A percentile compares a stretch with the other conserved stretches of the same genome.
Evolutionary conservation across 2,797 vertebrate genomes (phyloP).

Genomic region (Labroides dimidiatus): DNA sequence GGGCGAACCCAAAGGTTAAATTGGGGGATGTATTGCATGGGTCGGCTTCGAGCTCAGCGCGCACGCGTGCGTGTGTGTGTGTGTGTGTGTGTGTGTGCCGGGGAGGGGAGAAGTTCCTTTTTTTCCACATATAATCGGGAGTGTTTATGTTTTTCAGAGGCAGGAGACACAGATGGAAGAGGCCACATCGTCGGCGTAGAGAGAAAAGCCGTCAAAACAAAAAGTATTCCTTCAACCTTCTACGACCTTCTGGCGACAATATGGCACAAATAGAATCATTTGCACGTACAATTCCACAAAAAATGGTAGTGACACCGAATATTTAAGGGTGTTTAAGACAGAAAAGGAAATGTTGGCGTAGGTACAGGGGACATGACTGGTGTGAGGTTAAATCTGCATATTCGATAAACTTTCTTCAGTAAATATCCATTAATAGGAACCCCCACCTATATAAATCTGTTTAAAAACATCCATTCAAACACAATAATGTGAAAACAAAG

Average conservation of each 20-base stretch:
- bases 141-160: slow-evolving; percentile 15
- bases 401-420: slow-evolving; percentile 84
- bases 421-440: slow-evolving; percentile 72
- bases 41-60: slow-evolving; percentile 60
- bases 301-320: slow-evolving; percentile 34
- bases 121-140: slow-evolving; percentile 1
- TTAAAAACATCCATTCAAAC: slow-evolving; percentile 89
- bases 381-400: slow-evolving; percentile 75
- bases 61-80: slow-evolving; percentile 29
- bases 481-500: slow-evolving; percentile 84
- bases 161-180: slow-evolving; percentile 5
- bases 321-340: slow-evolving; percentile 28
- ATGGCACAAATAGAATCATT: slow-evolving; percentile 17
- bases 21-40: slow-evolving; percentile 61
- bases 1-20: slow-evolving; percentile 59
- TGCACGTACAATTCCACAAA: slow-evolving; percentile 23
- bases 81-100: slow-evolving; percentile 43
- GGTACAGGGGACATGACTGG: slow-evolving; percentile 46
- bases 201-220: not conserved
- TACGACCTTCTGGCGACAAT: not conserved
- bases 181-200: slow-evolving; percentile 1
- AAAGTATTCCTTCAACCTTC: slow-evolving; percentile 1
- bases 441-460: slow-evolving; percentile 87
- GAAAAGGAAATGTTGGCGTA: slow-evolving; percentile 40
- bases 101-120: slow-evolving; percentile 1